Evolutionary conservation across 2,113 vertebrate species (phyloP), one percentile per base, ranked within the genome.

Genomic region (Coptodon rendalli): DNA sequence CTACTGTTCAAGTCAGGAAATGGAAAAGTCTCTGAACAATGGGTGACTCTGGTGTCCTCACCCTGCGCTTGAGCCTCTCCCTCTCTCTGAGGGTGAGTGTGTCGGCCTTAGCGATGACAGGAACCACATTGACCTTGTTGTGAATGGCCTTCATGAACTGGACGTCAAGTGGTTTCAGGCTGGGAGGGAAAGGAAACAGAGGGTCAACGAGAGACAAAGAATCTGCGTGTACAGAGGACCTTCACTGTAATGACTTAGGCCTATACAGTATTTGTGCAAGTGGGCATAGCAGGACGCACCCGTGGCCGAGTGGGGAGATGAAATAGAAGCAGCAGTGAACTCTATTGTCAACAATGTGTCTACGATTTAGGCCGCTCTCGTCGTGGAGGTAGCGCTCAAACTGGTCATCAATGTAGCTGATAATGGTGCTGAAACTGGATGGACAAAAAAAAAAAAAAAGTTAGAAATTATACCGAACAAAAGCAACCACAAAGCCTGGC

Each of bases 241-340:
- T 52, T 78, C 73, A 52, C 10, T 29, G 8, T 14, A 54, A 31
- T 9, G 82, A 54, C 7, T 27, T 24, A 7, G n/a, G 52, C 1
- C 6, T 78, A 83, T n/a, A 7, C 17, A 22, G 80, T 31, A 3
- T 63, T 10, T 80, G 24, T 80, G 2, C 3, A 2, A 14, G 61
- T 3, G 5, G 11, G 19, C 5, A 6, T 2, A 7, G 38, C 19
- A 19, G 63, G 10, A 94, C 97, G 85, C 91, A 99, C 99, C 99
- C 99, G 1, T 99, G 99, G 9, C 99, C 99, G 31, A 99, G 98
- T 0, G 99, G 98, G 4, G 99, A 99, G 90, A 99, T 98, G 88
- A 99, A 99, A 92, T 99, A 99, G 94, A 99, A 99, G 95, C 99
- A 99, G 95, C 99, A 99, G 92, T 99, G 99, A 83, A 99, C 98